Evolutionary conservation across 2,113 vertebrate species (phyloP), one percentile per base, ranked within the genome.

Genomic region (Pelvicachromis taeniatus): DNA sequence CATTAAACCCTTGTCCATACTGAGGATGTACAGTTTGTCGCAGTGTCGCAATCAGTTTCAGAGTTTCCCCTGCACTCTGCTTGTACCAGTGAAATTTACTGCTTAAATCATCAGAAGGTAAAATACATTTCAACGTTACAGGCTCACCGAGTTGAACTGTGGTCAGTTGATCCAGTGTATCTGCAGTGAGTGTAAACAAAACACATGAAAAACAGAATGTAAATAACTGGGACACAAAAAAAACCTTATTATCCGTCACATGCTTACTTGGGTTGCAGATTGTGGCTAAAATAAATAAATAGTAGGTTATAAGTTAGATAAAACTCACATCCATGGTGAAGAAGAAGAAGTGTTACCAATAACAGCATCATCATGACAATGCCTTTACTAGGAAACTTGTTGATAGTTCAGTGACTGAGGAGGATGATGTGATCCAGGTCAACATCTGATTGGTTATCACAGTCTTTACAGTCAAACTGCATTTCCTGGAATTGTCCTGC

Each of bases 21-120:
- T 6, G 1, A 12, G 53, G 21, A 0, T 26, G 0, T 26, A 1
- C 0, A 42, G 2, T 0, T 38, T 33, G 21, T 4, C 1, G 4
- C 9, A 17, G 1, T 6, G 11, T 53, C 1, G 6, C 31, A 10
- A 89, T 58, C 35, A 77, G 0, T 45, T 4, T 80, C 0, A 86
- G 29, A 56, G 2, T 4, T 9, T 61, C 56, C 1, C 84, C 83
- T 2, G n/a, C 19, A 6, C 58, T 59, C 55, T 85, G 80, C 38
- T 40, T 88, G 50, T 77, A 86, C 84, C 84, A 89, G 5, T 17
- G 1, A 31, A 87, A 1, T 29, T 7, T 23, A 12, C 1, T 31
- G 8, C 0, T 77, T 5, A 23, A 1, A 53, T 40, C 11, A 31
- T 0, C 14, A 3, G 59, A 0, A 4, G n/a, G 4, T 3, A 80